Conservation (phyloP, 92 coral and sea anemone species). For the Ricordea florida region DNA sequence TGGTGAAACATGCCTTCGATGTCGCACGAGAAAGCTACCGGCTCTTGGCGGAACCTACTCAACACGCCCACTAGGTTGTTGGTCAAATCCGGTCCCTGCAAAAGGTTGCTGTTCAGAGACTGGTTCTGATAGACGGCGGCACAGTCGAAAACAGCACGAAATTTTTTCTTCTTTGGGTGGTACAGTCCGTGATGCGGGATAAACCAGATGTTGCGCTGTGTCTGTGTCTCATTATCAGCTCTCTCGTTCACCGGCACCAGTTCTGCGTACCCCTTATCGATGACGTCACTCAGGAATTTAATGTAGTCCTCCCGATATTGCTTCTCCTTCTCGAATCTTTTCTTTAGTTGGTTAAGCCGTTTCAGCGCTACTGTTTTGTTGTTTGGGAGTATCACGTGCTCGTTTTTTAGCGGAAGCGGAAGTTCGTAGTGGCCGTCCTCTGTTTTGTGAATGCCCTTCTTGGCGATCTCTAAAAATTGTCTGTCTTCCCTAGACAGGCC, state of each 20-base stretch:
- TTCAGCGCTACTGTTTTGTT: constrained; percentile 36
- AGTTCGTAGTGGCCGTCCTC: constrained; percentile 65
- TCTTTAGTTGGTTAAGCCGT: constrained; percentile 49
- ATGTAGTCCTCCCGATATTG: constrained; percentile 56
- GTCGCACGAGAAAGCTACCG: constrained; percentile 57
- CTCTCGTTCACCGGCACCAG: neutral
- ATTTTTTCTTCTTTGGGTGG: constrained; percentile 61
- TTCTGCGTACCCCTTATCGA: constrained; percentile 49
- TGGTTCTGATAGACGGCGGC: constrained; percentile 21
- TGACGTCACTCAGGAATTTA: constrained; percentile 45
- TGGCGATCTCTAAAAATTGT: constrained; percentile 27
- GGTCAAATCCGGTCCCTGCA: constrained; percentile 67
- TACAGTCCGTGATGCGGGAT: constrained; percentile 62
- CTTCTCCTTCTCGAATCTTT: constrained; percentile 3
- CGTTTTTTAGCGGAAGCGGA: constrained; percentile 44
- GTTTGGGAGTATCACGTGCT: constrained; percentile 6
- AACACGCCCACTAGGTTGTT: constrained; percentile 52
- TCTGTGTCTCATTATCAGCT: neutral
- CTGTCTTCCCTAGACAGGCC: constrained; percentile 54
- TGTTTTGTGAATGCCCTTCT: constrained; percentile 31
- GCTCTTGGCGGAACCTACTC: constrained; percentile 47
- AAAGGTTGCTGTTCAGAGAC: constrained; percentile 49
- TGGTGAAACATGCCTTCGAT: constrained; percentile 54
- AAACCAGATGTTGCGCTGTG: neutral
- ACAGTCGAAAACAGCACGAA: constrained; percentile 64